Evolutionary conservation across 1,140 invertebrate genomes (phyloP).

Genomic region (Drosophila murphyi): DNA sequence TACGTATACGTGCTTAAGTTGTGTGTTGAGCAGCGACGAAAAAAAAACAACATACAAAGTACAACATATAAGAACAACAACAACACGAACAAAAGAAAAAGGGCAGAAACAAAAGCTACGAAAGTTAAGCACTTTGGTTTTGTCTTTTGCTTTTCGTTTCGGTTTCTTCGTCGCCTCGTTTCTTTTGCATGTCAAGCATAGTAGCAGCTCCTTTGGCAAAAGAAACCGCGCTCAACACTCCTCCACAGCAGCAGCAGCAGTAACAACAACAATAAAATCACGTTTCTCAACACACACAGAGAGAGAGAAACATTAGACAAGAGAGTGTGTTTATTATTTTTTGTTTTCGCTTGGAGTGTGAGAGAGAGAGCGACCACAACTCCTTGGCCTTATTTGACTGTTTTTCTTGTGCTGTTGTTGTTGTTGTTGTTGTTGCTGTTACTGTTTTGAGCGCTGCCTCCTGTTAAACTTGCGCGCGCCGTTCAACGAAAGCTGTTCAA

Average conservation of each 20-base stretch:
- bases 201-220: slow-evolving; percentile 35
- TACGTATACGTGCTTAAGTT: slow-evolving; percentile 77
- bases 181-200: slow-evolving; percentile 34
- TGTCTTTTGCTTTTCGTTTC: slow-evolving; percentile 44
- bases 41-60: slow-evolving; percentile 34
- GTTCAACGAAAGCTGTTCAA: slow-evolving; percentile 83
- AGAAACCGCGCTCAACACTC: slow-evolving; percentile 60
- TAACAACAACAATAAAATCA: slow-evolving; percentile 49
- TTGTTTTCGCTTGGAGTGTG: slow-evolving; percentile 10
- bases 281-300: slow-evolving; percentile 35
- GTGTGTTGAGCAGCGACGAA: slow-evolving; percentile 57
- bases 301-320: slow-evolving; percentile 25
- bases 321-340: slow-evolving; percentile 1
- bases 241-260: slow-evolving; percentile 38
- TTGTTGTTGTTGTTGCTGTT: slow-evolving; percentile 26
- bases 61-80: slow-evolving; percentile 53
- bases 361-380: slow-evolving; percentile 56
- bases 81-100: slow-evolving; percentile 49
- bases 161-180: slow-evolving; percentile 42
- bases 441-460: slow-evolving; percentile 25
- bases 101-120: slow-evolving; percentile 54
- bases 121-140: slow-evolving; percentile 51
- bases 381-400: slow-evolving; percentile 65
- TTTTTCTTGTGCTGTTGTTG: slow-evolving; percentile 47
- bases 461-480: slow-evolving; percentile 53